Conservation (phyloP, 2,888 invertebrate species). For the Tromatobia lineatoria region DNA sequence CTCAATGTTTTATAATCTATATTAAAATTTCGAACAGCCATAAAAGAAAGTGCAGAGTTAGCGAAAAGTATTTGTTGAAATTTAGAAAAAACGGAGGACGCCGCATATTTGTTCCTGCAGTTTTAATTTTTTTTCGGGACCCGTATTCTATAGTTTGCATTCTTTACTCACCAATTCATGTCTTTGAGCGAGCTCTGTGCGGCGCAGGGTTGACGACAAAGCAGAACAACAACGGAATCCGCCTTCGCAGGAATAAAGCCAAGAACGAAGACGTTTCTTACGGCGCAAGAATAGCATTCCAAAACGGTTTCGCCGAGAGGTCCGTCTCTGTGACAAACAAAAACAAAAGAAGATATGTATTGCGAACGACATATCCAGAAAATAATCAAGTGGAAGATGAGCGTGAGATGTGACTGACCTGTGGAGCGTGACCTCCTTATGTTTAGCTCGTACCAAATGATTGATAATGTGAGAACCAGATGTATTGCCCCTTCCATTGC, state of each 20-base stretch:
- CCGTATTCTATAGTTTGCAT: background rate
- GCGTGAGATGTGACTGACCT: conserved; percentile 78
- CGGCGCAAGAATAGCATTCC: conserved; percentile 99
- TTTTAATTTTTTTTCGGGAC: too few relatives aligned
- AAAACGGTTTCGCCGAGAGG: conserved; percentile 98
- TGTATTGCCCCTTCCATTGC: conserved; percentile 99
- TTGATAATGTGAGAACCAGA: conserved; percentile 99
- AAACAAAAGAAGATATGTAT: background rate
- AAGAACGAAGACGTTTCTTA: conserved; percentile 98
- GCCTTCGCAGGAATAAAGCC: conserved; percentile 99
- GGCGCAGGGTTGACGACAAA: conserved; percentile 99
- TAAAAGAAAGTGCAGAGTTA: too few relatives aligned
- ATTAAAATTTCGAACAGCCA: too few relatives aligned
- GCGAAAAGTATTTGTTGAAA: too few relatives aligned
- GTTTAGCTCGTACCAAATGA: conserved; percentile 99
- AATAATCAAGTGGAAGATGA: background rate
- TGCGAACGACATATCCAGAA: background rate
- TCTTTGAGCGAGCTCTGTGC: conserved; percentile 98
- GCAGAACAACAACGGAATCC: conserved; percentile 98
- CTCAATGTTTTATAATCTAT: too few relatives aligned
- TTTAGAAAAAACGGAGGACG: too few relatives aligned
- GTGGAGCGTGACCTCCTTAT: conserved; percentile 99
- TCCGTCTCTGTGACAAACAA: conserved; percentile 90
- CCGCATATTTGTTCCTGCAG: too few relatives aligned
- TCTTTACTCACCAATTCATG: conserved; percentile 93